Percentiles rank a stretch among this genome's conserved stretches.
Conservation (phyloP, 2,888 invertebrate genomes). For the Heliothis peltigera region DNA sequence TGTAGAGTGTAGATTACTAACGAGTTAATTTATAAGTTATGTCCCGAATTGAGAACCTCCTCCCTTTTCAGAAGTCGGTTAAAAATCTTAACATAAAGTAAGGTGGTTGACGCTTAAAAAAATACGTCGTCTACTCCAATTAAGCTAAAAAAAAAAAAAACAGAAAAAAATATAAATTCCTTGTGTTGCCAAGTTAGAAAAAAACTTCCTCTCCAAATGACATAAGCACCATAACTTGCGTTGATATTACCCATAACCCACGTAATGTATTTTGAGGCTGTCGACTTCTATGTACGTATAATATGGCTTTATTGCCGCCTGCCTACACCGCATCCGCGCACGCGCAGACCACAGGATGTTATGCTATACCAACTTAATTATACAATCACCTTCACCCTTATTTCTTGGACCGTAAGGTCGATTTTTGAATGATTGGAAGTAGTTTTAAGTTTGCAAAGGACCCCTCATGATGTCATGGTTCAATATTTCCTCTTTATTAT, state of each 20-base stretch:
- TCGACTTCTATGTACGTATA: constrained; percentile 44
- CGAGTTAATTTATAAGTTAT: too few relatives aligned
- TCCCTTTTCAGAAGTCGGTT: too few relatives aligned
- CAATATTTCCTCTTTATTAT: constrained; percentile 69
- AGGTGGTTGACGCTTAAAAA: too few relatives aligned
- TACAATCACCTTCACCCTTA: constrained; percentile 40
- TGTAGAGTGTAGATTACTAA: too few relatives aligned
- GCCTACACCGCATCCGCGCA: constrained; percentile 83
- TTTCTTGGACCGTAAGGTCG: constrained; percentile 27
- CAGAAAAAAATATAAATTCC: too few relatives aligned
- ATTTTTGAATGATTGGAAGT: background rate
- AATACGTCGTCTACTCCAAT: too few relatives aligned
- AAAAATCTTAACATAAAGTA: too few relatives aligned
- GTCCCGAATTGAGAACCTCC: too few relatives aligned
- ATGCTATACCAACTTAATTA: constrained; percentile 49
- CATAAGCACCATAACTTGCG: constrained; percentile 29
- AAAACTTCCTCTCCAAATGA: constrained; percentile 13
- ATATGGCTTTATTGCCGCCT: constrained; percentile 68
- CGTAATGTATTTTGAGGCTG: constrained; percentile 64
- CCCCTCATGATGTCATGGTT: constrained; percentile 69
- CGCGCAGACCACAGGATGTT: constrained; percentile 81
- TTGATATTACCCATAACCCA: constrained; percentile 40
- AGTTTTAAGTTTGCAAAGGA: constrained; percentile 29
- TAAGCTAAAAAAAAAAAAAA: too few relatives aligned
- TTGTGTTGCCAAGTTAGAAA: background rate